Conservation (phyloP, 37 sponge, comb jelly and placozoan species). For the Aplysina aerophoba region DNA sequence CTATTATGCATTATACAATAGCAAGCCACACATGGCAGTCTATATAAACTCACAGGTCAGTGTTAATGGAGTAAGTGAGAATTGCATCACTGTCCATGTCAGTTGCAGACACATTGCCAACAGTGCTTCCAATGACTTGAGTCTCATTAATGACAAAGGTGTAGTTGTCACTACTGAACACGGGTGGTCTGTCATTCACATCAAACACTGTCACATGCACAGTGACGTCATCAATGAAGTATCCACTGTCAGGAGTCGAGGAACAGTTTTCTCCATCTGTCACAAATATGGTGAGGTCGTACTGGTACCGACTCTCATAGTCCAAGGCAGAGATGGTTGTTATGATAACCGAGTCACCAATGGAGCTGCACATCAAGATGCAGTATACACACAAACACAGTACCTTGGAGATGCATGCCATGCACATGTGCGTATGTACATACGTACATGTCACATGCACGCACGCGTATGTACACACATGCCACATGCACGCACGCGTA, state of each 20-base stretch:
- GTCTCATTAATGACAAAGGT: background rate
- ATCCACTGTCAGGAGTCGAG: background rate
- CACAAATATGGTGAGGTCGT: background rate
- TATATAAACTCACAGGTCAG: too few relatives aligned
- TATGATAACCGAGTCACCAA: background rate
- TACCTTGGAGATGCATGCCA: too few relatives aligned
- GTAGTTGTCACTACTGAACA: background rate
- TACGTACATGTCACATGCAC: background rate
- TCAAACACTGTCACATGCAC: constrained; percentile 8
- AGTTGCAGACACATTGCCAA: constrained; percentile 1
- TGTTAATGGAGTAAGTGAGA: background rate
- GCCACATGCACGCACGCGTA: background rate
- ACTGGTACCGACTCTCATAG: background rate
- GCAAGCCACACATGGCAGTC: too few relatives aligned
- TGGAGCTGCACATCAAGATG: background rate
- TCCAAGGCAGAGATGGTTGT: background rate
- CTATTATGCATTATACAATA: too few relatives aligned
- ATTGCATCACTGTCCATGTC: constrained; percentile 16
- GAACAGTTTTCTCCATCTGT: background rate
- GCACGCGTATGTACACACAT: background rate
- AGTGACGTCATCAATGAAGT: background rate
- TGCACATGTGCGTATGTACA: background rate
- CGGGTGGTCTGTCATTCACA: constrained; percentile 8
- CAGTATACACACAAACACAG: too few relatives aligned
- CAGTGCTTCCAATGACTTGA: too few relatives aligned